Evolutionary conservation across 1,140 invertebrate genomes (phyloP).

Genomic region (Trissolcus basalis): DNA sequence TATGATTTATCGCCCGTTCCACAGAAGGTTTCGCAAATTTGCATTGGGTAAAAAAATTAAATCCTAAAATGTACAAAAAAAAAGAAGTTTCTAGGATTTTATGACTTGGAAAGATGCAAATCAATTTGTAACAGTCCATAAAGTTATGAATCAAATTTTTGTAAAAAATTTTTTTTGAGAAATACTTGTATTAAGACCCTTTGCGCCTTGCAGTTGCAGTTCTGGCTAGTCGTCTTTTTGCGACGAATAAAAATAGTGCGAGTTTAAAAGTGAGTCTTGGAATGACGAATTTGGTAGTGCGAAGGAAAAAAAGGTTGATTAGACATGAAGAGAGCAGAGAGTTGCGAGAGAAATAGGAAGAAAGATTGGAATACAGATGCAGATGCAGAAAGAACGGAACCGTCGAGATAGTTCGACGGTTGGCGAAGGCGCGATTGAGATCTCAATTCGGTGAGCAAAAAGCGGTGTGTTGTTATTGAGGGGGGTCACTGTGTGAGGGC

Average conservation of each 20-base stretch:
- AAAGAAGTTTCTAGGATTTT: too few relatives aligned
- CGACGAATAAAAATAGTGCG: too few relatives aligned
- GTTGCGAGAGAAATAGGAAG: not conserved
- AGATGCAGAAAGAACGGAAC: slow-evolving; percentile 3
- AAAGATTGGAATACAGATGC: not conserved
- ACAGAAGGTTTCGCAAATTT: slow-evolving; percentile 11
- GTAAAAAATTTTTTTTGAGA: too few relatives aligned
- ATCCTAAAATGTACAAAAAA: not conserved
- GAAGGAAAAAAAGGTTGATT: slow-evolving; percentile 1
- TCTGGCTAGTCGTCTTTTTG: too few relatives aligned
- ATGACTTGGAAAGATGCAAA: too few relatives aligned
- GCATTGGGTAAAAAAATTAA: slow-evolving; percentile 3
- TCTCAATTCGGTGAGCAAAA: slow-evolving; percentile 36
- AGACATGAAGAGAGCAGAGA: not conserved
- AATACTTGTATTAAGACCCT: too few relatives aligned
- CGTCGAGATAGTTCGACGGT: slow-evolving; percentile 24
- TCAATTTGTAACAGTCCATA: too few relatives aligned
- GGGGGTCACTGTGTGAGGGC: not conserved
- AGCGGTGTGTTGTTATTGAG: not conserved
- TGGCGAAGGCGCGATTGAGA: slow-evolving; percentile 44
- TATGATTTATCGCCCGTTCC: slow-evolving; percentile 17
- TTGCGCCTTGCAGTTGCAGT: too few relatives aligned
- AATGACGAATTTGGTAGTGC: too few relatives aligned
- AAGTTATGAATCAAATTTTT: too few relatives aligned
- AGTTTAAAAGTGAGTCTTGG: too few relatives aligned